Evolutionary conservation across 2,888 invertebrate species (phyloP), one percentile per base, ranked within the genome.

Genomic region (Hirtodrosophila trivittata): DNA sequence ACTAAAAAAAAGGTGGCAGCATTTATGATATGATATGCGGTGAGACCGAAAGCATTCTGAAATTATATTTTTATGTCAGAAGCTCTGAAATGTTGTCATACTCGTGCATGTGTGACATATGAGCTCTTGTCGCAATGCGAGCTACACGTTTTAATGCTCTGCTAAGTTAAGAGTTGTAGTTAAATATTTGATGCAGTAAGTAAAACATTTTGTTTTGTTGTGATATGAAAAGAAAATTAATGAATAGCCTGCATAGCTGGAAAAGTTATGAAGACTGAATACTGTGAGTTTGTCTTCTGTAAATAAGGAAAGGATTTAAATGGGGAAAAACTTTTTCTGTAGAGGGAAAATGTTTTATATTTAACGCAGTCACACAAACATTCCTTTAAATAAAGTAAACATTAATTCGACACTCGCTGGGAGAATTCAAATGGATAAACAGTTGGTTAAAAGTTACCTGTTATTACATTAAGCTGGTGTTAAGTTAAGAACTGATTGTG

Each of bases 21-120:
- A 49, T 62, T 67, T 54, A 38, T 62, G 62, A 52, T 49, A 35
- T 73, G 51, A 7, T 21, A 21, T 21, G 18, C 46, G 60, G 49
- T 33, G 12, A 42, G 37, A 32, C 51, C 33, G 41, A 52, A 41
- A 33, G 47, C 42, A 66, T 60, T 33, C 39, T n/a, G 8, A 35
- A 67, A 52, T 52, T 10, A 70, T 39, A 57, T 68, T 57, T 52
- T 55, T 26, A 13, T 54, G 43, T 21, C 39, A 7, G 16, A 18
- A 7, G 21, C 12, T 13, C 21, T 3, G 39, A n/a, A 18, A 39
- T 38, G 16, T 43, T 10, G n/a, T 7, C 9, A 28, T 28, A 5
- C n/a, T 7, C 5, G 5, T 28, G 28, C n/a, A 6, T 25, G 28
- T 28, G 28, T 28, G 28, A 28, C 28, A 28, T 9, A 21, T 54